Evolutionary conservation across 2,888 invertebrate species (phyloP), one percentile per base, ranked within the genome.

Genomic region (Drosophila maculinotata): DNA sequence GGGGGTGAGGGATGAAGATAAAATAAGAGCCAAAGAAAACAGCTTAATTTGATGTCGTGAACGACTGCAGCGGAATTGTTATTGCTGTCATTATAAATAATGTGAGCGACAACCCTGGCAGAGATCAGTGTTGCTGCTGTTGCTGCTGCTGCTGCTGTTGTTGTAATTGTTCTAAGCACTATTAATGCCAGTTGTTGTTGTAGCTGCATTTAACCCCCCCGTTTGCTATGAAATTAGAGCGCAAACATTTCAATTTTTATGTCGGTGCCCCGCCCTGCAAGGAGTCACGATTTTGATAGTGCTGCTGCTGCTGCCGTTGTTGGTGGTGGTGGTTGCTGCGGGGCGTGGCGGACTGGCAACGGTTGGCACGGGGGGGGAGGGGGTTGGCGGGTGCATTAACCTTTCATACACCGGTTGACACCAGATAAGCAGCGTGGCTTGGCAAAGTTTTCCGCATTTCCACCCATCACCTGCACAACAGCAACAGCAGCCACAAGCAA

Each of bases 1-100:
- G 8, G 3, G 5, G 12, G 20, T 30, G 5, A 42, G 12, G 23
- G 26, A 23, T 20, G 8, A 9, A 42, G 44, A 51, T n/a, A 41
- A 15, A 64, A 39, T 33, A 17, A 17, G 42, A 28, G 38, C 15
- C 20, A 20, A 14, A 33, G 8, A 12, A 33, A 72, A 70, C 64
- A 52, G 71, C 81, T 79, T 82, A 76, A 81, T 81, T 76, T 67
- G 63, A 76, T 85, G 79, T 76, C 79, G 63, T 57, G 69, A 76
- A 42, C 76, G 63, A 68, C 57, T 78, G 72, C 66, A 75, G 62
- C 58, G 57, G 59, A 82, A 85, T 82, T 85, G 85, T 82, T 81
- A 81, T 85, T 74, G 82, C 85, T 63, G 58, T 66, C 76, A 85
- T 81, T 82, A 85, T 71, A 79, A 82, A 82, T 81, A 72, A 73